These are phyloP conservation scores for Monodelphis domestica DNA, from an alignment of 2,797 vertebrate species.

Conservation along the genomic window DNA sequence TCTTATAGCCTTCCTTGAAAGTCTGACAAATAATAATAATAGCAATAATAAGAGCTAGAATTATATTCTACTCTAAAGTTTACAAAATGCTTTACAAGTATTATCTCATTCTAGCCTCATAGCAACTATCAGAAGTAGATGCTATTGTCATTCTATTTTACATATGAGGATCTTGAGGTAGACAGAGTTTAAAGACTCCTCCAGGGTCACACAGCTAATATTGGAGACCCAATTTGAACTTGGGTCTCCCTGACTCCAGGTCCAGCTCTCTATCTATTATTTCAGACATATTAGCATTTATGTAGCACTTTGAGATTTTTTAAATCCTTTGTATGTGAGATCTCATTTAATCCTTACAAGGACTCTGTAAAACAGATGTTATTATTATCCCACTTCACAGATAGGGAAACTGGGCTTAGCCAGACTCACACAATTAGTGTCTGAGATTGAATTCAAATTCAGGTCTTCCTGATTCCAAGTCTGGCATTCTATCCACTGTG, in stretches of 20 bases:
- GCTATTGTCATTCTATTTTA: not conserved
- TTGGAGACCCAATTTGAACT: not conserved
- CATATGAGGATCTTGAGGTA: not conserved
- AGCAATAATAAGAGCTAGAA: not conserved
- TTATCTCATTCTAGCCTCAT: not conserved
- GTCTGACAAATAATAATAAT: not conserved
- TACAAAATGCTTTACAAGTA: not conserved
- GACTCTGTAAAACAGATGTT: not conserved
- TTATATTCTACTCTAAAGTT: not conserved
- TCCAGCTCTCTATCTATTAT: not conserved
- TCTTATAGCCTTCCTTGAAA: not conserved
- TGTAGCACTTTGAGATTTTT: not conserved
- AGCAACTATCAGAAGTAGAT: not conserved
- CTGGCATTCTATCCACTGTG: not conserved
- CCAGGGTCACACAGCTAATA: not conserved
- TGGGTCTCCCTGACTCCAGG: not conserved
- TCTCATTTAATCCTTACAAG: not conserved
- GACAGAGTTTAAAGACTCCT: not conserved
- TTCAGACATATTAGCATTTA: not conserved
- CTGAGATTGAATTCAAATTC: not conserved
- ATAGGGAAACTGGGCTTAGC: not conserved
- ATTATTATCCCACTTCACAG: not conserved
- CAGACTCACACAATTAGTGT: not conserved
- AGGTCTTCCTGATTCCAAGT: not conserved
- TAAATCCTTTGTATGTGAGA: not conserved